These are phyloP conservation scores for Plagodis dolabraria DNA, from an alignment of 2,888 invertebrate genomes.

Conservation along the genomic window DNA sequence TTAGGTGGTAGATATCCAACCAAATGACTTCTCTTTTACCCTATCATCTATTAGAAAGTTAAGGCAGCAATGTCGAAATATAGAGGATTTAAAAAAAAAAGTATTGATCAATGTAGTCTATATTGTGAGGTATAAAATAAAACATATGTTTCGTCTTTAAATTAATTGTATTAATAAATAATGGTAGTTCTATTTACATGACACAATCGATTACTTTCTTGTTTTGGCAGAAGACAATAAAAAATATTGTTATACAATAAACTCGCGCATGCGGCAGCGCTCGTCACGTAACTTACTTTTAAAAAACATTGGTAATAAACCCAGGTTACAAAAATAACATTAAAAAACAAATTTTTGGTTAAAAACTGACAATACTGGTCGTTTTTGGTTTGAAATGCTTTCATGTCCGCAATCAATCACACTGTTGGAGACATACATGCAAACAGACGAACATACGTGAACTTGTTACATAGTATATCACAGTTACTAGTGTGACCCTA, in stretches of 20 bases:
- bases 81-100: too few species aligned
- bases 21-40: too few species aligned
- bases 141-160: conserved; percentile 66
- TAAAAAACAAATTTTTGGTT: conserved; percentile 70
- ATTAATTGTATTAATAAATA: conserved; percentile 86
- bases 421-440: conserved; percentile 69
- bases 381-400: conserved; percentile 68
- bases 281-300: conserved; percentile 43
- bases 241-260: conserved; percentile 79
- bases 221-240: conserved; percentile 85
- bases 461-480: conserved; percentile 70
- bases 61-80: too few species aligned
- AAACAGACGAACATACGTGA: conserved; percentile 70
- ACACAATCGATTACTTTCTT: conserved; percentile 83
- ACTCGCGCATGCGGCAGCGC: conserved; percentile 43
- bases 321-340: conserved; percentile 53
- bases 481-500: conserved; percentile 77
- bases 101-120: too few species aligned
- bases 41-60: too few species aligned
- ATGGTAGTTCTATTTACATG: conserved; percentile 86
- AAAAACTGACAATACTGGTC: conserved; percentile 78
- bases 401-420: conserved; percentile 53
- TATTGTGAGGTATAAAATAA: conserved; percentile 49
- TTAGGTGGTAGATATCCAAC: too few species aligned
- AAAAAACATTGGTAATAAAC: conserved; percentile 69